Percentiles rank a stretch among this genome's conserved stretches.
Evolutionary conservation across 2,888 invertebrate species (phyloP).

Genomic region (Macrosiphum euphorbiae): DNA sequence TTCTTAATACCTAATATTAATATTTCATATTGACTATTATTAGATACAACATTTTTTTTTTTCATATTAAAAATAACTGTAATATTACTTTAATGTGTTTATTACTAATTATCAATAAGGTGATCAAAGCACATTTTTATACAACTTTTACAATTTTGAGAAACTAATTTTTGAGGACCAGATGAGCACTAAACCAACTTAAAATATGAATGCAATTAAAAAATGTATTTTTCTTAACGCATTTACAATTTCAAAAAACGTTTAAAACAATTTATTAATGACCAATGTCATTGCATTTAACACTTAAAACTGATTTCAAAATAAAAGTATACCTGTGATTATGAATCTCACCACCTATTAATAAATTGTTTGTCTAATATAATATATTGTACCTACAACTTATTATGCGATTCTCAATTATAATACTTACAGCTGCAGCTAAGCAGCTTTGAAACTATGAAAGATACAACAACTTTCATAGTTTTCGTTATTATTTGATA

Average conservation of each 20-base stretch:
- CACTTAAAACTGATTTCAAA: neutral
- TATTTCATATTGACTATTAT: neutral
- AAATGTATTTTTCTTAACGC: neutral
- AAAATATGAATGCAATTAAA: neutral
- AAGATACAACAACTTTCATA: neutral
- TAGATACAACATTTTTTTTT: no score
- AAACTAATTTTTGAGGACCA: neutral
- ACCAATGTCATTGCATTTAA: neutral
- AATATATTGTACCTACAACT: neutral
- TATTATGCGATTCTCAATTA: neutral
- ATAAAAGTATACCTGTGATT: neutral
- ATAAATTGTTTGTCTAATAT: neutral
- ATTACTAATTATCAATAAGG: neutral
- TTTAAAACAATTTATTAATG: neutral
- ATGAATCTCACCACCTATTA: neutral
- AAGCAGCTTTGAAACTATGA: neutral
- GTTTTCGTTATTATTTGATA: neutral
- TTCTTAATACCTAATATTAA: neutral
- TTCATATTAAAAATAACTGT: neutral
- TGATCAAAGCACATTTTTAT: neutral
- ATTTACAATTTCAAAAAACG: neutral
- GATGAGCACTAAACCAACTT: neutral
- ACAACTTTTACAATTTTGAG: neutral
- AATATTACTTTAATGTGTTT: neutral
- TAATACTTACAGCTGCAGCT: neutral